phyloP scores from a whole-genome alignment of 2,113 vertebrate genomes.

The Misgurnus anguillicaudatus region DNA sequence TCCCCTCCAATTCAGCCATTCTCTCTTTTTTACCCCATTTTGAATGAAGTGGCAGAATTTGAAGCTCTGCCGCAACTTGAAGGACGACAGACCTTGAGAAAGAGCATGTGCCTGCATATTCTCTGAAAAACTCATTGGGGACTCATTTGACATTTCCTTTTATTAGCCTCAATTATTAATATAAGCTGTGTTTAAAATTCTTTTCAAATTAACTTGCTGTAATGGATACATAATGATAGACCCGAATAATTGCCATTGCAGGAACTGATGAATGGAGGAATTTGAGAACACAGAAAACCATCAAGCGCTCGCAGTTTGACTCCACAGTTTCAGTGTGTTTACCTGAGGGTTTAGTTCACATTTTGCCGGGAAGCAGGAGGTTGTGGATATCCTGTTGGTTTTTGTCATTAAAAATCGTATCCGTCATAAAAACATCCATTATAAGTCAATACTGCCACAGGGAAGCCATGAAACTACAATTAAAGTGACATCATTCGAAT shows the following conservation, averaged over 20 bases:
- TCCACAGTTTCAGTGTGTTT: conserved; percentile 12
- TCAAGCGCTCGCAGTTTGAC: conserved; percentile 3
- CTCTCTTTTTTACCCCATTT: conserved; percentile 15
- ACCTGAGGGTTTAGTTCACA: conserved; percentile 25
- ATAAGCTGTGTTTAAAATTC: conserved; percentile 45
- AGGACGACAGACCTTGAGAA: conserved; percentile 22
- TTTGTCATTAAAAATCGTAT: conserved; percentile 23
- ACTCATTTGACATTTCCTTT: conserved; percentile 33
- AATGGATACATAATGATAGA: conserved; percentile 42
- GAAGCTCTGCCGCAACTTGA: conserved; percentile 19
- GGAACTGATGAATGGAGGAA: conserved; percentile 23
- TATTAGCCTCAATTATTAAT: conserved; percentile 53
- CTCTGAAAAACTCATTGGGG: conserved; percentile 25
- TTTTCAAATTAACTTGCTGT: conserved; percentile 44
- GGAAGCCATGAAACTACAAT: conserved; percentile 20
- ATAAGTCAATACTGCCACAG: conserved; percentile 23
- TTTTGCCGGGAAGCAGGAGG: conserved; percentile 13
- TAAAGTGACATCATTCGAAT: conserved; percentile 23
- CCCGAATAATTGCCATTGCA: conserved; percentile 27
- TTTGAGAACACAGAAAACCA: not conserved
- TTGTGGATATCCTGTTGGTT: not conserved
- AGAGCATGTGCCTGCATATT: conserved; percentile 17
- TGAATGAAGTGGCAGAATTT: conserved; percentile 24
- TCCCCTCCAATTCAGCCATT: not conserved
- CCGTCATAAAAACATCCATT: conserved; percentile 8